Conservation (phyloP, 2,888 invertebrate genomes). For the Hypselothyrea guttata region DNA sequence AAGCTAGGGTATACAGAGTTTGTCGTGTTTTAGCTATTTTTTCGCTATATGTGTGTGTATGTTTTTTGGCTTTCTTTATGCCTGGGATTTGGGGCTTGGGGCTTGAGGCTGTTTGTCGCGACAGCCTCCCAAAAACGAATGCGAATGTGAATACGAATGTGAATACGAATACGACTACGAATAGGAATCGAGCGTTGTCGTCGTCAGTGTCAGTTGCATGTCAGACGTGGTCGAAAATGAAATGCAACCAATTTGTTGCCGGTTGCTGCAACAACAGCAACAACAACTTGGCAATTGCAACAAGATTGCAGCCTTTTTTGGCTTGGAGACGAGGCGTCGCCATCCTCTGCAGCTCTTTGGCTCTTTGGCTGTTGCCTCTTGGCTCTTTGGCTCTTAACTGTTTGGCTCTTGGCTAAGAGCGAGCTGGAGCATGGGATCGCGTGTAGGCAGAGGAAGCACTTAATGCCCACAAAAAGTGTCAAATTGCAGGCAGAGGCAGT, state of each 20-base stretch:
- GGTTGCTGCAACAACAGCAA: constrained; percentile 35
- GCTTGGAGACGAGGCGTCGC: constrained; percentile 71
- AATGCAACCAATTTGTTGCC: constrained; percentile 78
- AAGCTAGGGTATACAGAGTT: too few species aligned
- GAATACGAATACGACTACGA: too few species aligned
- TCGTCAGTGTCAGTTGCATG: constrained; percentile 61
- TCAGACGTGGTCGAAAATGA: constrained; percentile 55
- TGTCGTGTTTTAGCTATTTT: too few species aligned
- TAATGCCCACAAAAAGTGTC: constrained; percentile 82
- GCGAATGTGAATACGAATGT: too few species aligned
- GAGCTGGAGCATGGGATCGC: constrained; percentile 29
- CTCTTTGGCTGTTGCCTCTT: constrained; percentile 6
- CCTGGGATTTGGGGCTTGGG: constrained; percentile 3
- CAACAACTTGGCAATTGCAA: constrained; percentile 14
- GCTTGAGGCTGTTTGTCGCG: constrained; percentile 35
- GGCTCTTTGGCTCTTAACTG: constrained; percentile 11
- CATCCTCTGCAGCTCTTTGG: constrained; percentile 34
- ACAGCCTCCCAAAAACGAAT: constrained; percentile 57
- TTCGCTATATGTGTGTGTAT: too few species aligned
- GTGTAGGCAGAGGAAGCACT: constrained; percentile 81
- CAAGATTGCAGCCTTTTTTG: constrained; percentile 63
- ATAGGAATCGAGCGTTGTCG: too few species aligned
- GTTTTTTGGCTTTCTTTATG: neutral
- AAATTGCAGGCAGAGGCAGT: constrained; percentile 68
- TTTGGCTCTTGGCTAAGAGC: constrained; percentile 2